Evolutionary conservation across 1,140 invertebrate genomes (phyloP).

Genomic region (Zophobas morio): DNA sequence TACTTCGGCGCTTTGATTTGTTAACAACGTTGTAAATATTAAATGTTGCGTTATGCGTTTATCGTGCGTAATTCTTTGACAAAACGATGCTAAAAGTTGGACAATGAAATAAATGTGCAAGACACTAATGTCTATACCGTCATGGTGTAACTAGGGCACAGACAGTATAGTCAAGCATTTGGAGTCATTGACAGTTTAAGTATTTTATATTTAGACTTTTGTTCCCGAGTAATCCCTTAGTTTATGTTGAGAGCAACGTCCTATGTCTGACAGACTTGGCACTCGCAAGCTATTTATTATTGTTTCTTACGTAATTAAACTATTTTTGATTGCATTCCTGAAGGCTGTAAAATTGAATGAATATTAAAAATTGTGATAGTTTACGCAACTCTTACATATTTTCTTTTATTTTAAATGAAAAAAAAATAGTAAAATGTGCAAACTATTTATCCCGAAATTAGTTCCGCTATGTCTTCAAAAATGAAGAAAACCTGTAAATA

Average conservation of each 20-base stretch:
- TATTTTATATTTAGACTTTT: conserved; percentile 58
- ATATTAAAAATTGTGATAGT: conserved; percentile 18
- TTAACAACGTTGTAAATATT: too few relatives aligned
- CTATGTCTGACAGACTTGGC: conserved; percentile 56
- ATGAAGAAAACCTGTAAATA: too few relatives aligned
- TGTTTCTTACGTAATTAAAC: conserved; percentile 56
- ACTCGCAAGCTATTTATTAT: conserved; percentile 53
- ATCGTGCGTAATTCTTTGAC: neutral
- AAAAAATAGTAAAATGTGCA: too few relatives aligned
- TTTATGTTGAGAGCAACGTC: conserved; percentile 55
- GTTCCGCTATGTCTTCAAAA: too few relatives aligned
- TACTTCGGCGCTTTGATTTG: too few relatives aligned
- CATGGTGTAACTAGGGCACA: conserved; percentile 21
- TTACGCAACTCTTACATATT: too few relatives aligned
- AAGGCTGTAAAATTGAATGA: conserved; percentile 43
- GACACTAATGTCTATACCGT: neutral
- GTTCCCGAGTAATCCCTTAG: conserved; percentile 55
- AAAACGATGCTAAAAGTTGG: neutral
- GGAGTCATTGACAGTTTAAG: conserved; percentile 57
- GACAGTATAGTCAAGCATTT: conserved; percentile 32
- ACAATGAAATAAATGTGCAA: too few relatives aligned
- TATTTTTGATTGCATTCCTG: conserved; percentile 51
- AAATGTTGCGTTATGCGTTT: too few relatives aligned
- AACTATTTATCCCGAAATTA: too few relatives aligned
- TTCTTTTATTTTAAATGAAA: too few relatives aligned